phyloP scores from a whole-genome alignment of 2,797 vertebrate species.

The Danio jaintianensis region DNA sequence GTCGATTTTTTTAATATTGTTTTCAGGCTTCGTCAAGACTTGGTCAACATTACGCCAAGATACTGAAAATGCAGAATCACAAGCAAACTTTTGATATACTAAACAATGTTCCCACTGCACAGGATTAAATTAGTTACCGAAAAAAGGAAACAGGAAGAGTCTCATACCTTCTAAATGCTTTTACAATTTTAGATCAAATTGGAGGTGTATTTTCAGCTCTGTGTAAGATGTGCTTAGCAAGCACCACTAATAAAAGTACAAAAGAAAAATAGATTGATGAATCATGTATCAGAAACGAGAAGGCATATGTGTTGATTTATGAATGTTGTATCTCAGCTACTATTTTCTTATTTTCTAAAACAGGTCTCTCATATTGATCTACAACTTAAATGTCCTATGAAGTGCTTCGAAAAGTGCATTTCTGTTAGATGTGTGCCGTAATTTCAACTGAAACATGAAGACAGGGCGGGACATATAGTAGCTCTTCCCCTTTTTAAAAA shows the following conservation, averaged over 20 bases:
- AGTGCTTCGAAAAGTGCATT: too few species aligned
- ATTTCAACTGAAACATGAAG: too few species aligned
- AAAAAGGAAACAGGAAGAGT: not conserved
- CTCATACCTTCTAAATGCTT: not conserved
- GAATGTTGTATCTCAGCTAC: constrained; percentile 11
- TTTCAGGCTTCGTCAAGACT: not conserved
- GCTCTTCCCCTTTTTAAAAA: too few species aligned
- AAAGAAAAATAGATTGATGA: not conserved
- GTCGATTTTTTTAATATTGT: not conserved
- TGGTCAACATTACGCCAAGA: not conserved
- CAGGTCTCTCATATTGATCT: not conserved
- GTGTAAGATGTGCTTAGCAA: not conserved
- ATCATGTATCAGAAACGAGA: not conserved
- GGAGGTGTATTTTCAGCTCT: not conserved
- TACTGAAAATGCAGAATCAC: not conserved
- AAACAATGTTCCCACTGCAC: not conserved
- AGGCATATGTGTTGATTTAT: constrained; percentile 1
- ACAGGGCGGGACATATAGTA: too few species aligned
- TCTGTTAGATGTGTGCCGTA: too few species aligned
- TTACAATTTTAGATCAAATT: not conserved
- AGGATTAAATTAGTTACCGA: not conserved
- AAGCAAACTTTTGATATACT: not conserved
- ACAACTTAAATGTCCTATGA: not conserved
- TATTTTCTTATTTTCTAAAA: constrained; percentile 13
- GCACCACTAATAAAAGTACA: not conserved